Conservation (phyloP, 1,140 invertebrate species). For the Drosophila nebulosa region DNA sequence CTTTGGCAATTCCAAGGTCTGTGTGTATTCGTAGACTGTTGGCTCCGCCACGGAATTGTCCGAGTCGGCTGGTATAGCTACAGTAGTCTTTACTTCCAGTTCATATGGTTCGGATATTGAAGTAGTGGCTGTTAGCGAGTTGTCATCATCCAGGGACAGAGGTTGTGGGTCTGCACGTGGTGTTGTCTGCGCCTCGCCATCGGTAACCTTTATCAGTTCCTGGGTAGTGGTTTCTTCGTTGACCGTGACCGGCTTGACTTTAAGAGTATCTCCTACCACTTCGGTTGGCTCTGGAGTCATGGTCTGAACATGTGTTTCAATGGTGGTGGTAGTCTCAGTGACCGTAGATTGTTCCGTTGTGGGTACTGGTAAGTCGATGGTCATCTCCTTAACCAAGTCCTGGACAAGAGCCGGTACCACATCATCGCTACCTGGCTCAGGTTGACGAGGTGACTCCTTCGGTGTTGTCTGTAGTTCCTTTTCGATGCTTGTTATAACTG, state of each 20-base stretch:
- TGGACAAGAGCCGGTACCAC: conserved; percentile 64
- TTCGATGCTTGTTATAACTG: conserved; percentile 82
- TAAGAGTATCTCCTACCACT: not conserved
- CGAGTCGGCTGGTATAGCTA: conserved; percentile 83
- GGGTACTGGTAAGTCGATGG: conserved; percentile 66
- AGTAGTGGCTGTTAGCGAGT: conserved; percentile 66
- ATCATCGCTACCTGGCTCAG: conserved; percentile 49
- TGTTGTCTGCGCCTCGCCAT: conserved; percentile 81
- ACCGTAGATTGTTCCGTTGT: conserved; percentile 59
- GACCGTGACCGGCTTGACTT: conserved; percentile 26
- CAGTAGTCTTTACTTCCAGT: conserved; percentile 84
- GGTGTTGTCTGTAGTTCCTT: conserved; percentile 82
- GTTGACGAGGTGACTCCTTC: conserved; percentile 67
- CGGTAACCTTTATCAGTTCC: conserved; percentile 63
- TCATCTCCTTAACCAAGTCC: conserved; percentile 80
- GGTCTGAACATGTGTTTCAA: conserved; percentile 81
- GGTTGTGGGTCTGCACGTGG: conserved; percentile 66
- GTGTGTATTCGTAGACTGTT: conserved; percentile 67
- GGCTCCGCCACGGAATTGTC: conserved; percentile 67
- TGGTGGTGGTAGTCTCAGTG: conserved; percentile 70
- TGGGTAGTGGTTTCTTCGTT: conserved; percentile 39
- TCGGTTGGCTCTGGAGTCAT: conserved; percentile 69
- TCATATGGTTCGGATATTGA: conserved; percentile 84
- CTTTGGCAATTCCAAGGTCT: conserved; percentile 72
- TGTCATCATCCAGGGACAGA: conserved; percentile 44